Base-by-base conservation (phyloP, 2,888 invertebrate genomes). In the Harpagoxenus sublaevis region DNA sequence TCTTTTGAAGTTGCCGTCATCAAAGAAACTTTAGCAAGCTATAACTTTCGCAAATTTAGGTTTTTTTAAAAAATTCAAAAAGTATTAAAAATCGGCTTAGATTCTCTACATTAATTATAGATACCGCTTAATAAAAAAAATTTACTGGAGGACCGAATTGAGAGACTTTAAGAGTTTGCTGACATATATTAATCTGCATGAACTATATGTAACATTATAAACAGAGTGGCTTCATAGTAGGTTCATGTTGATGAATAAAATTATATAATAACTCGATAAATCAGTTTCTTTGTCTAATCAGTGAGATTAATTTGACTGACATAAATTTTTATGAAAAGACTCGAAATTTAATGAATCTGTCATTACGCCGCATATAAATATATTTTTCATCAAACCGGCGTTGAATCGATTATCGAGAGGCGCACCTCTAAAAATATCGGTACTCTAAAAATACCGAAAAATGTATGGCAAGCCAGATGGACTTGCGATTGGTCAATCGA, bases 401-500 rank as follows among this genome's bases (percentile, higher is more conserved):
- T 51, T 65, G 23, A 39, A 42, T 15, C 71, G 23, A 55, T 55
- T 15, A 39, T 18, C 39, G 51, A 39, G 51, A 39, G 48, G n/a
- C 39, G 23, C 15, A 15, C 2, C 10, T 75, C 73, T 71, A 85
- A 88, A 89, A 88, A 85, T 35, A 35, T 35, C 35, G 35, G 10
- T 9, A 8, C 42, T 9, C 9, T 42, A 42, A 42, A 42, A 42
- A 42, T 12, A 62, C 4, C 18, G 35, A 74, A 75, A 62, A 85
- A 48, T 48, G 48, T 35, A 65, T 18, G 28, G 28, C 12, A 15
- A 35, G 12, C 66, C 55, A 31, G 31, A 39, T 68, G 23, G 9
- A 84, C 66, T 45, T 53, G 18, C 65, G 82, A 88, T 86, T 84
- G 88, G 84, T 85, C 85, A 85, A 83, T 88, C 68, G 77, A 70